A percentile compares a stretch with the other conserved stretches of the same genome.
Evolutionary conservation across 2,888 invertebrate genomes (phyloP).

Genomic region (Caenorhabditis afra): DNA sequence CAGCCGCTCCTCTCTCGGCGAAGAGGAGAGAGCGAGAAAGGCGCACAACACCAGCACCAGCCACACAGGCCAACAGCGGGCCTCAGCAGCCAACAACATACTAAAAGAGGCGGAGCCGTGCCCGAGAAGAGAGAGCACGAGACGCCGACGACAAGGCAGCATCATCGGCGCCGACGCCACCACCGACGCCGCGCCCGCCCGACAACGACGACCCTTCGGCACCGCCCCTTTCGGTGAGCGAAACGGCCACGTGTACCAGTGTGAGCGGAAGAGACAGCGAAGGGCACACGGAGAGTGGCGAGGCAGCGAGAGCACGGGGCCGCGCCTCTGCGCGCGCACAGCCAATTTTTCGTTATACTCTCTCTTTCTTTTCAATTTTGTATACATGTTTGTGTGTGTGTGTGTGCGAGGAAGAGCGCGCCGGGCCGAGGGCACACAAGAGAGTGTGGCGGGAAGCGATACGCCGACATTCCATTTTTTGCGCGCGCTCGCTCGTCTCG

Average conservation of each 20-base stretch:
- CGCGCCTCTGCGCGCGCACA: conserved; percentile 17
- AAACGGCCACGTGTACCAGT: conserved; percentile 35
- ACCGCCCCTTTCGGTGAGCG: conserved; percentile 41
- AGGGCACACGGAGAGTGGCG: conserved; percentile 7
- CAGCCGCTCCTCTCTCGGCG: conserved; percentile 18
- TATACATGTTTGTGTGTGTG: conserved; percentile 49
- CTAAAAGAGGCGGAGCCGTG: conserved; percentile 51
- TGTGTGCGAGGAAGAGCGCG: conserved; percentile 17
- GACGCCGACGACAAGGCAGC: conserved; percentile 9
- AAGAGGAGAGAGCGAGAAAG: conserved; percentile 25
- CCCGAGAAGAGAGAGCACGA: conserved; percentile 18
- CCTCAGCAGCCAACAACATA: conserved; percentile 38
- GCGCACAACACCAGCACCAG: conserved; percentile 46
- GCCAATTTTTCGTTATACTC: conserved; percentile 52
- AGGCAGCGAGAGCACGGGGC: conserved; percentile 20
- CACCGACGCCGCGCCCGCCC: conserved; percentile 40
- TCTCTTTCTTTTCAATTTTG: conserved; percentile 27
- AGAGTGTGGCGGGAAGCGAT: conserved; percentile 22
- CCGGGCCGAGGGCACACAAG: conserved; percentile 22
- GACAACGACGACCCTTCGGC: conserved; percentile 20
- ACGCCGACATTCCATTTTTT: conserved; percentile 44
- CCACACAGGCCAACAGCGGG: conserved; percentile 32
- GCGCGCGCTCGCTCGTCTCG: conserved; percentile 17
- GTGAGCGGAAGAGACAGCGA: conserved; percentile 17
- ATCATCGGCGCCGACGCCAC: conserved; percentile 25